phyloP scores from a whole-genome alignment of 2,888 invertebrate species.

The Sarcophaga subvicina region DNA sequence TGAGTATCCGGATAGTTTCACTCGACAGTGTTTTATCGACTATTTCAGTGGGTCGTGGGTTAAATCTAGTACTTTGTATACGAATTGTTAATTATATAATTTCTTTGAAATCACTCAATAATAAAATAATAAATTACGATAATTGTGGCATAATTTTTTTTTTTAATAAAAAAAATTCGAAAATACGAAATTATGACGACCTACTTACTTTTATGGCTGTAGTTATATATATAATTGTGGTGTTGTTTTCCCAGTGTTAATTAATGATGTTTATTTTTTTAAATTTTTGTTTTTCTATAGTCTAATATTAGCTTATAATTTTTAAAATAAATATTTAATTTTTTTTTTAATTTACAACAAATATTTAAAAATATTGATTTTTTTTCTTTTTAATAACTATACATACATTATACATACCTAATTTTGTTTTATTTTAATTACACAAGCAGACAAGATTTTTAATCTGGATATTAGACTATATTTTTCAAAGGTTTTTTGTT shows the following conservation, averaged over 20 bases:
- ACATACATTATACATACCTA: not conserved
- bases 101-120: no score
- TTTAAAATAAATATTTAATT: slow-evolving; percentile 34
- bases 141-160: no score
- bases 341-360: slow-evolving; percentile 46
- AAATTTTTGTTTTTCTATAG: not conserved
- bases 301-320: slow-evolving; percentile 61
- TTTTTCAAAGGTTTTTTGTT: slow-evolving; percentile 17
- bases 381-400: not conserved
- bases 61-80: no score
- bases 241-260: slow-evolving; percentile 80
- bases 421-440: not conserved
- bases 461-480: not conserved
- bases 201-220: slow-evolving; percentile 28
- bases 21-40: no score
- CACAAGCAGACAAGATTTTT: no score
- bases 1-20: no score
- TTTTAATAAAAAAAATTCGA: no score
- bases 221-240: slow-evolving; percentile 73
- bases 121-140: no score
- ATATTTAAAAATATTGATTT: slow-evolving; percentile 33
- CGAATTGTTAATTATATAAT: no score
- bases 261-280: slow-evolving; percentile 19
- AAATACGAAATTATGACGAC: no score
- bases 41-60: no score